Percentiles rank a stretch among this genome's conserved stretches.
Evolutionary conservation across 2,113 vertebrate genomes (phyloP).

Genomic region (Sinocyclocheilus anophthalmus): DNA sequence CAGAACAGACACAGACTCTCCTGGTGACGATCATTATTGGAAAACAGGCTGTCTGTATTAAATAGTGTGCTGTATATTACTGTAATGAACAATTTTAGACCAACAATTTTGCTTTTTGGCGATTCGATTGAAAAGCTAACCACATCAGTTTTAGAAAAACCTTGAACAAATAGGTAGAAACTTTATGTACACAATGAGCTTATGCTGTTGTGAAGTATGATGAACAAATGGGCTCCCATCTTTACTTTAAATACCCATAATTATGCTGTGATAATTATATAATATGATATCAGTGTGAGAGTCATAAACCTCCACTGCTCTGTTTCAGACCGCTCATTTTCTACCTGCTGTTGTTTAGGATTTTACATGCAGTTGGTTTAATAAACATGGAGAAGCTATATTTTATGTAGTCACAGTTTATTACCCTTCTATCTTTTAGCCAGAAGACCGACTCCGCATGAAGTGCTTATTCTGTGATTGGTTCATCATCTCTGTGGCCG

Average conservation of each 20-base stretch:
- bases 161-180: not conserved
- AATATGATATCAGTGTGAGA: not conserved
- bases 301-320: not conserved
- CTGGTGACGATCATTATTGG: not conserved
- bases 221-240: not conserved
- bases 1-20: not conserved
- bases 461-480: not conserved
- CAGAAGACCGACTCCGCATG: not conserved
- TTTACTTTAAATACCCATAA: too few species aligned
- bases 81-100: not conserved
- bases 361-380: not conserved
- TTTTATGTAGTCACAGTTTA: not conserved
- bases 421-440: not conserved
- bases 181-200: not conserved
- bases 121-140: not conserved
- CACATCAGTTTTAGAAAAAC: not conserved
- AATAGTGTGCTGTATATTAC: too few species aligned
- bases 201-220: not conserved
- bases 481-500: not conserved
- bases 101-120: not conserved
- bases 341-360: not conserved
- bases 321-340: not conserved
- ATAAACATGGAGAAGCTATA: not conserved
- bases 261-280: too few species aligned
- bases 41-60: not conserved